Evolutionary conservation across 2,888 invertebrate species (phyloP).

Genomic region (Hypercompe scribonia): DNA sequence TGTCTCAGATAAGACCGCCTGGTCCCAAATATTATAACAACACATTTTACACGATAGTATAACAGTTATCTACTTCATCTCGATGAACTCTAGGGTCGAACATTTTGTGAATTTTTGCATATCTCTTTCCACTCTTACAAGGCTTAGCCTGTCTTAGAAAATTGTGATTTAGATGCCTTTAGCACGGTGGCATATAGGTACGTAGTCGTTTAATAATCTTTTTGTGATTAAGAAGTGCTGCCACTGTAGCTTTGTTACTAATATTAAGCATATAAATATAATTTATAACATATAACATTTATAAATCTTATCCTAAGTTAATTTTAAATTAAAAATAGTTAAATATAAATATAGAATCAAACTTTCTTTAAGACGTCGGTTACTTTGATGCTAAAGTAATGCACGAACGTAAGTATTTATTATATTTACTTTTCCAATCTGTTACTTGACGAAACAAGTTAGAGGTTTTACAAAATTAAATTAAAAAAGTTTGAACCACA

Average conservation of each 20-base stretch:
- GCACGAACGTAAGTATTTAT: constrained; percentile 27
- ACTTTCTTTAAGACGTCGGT: constrained; percentile 15
- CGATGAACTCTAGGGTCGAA: constrained; percentile 51
- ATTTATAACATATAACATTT: too few relatives aligned
- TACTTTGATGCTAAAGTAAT: constrained; percentile 9
- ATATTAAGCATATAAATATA: constrained; percentile 57
- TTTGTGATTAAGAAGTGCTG: constrained; percentile 59
- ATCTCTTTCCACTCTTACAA: constrained; percentile 71
- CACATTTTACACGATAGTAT: neutral
- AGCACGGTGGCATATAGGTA: constrained; percentile 65
- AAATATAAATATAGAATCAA: constrained; percentile 26
- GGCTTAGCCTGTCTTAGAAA: constrained; percentile 77
- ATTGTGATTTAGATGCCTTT: constrained; percentile 84
- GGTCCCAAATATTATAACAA: neutral
- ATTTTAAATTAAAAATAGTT: too few relatives aligned
- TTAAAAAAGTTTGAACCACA: too few relatives aligned
- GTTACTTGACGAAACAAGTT: constrained; percentile 1
- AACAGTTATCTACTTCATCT: neutral
- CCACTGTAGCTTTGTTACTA: constrained; percentile 76
- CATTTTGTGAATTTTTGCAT: constrained; percentile 81
- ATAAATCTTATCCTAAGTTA: too few relatives aligned
- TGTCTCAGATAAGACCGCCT: too few relatives aligned
- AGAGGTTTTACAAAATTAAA: neutral
- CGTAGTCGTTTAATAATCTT: constrained; percentile 43
- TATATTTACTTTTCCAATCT: constrained; percentile 27